Percentiles rank a stretch among this genome's conserved stretches.
Evolutionary conservation across 35 echinoderm and acorn worm species (phyloP).

Genomic region (Lytechinus variegatus): DNA sequence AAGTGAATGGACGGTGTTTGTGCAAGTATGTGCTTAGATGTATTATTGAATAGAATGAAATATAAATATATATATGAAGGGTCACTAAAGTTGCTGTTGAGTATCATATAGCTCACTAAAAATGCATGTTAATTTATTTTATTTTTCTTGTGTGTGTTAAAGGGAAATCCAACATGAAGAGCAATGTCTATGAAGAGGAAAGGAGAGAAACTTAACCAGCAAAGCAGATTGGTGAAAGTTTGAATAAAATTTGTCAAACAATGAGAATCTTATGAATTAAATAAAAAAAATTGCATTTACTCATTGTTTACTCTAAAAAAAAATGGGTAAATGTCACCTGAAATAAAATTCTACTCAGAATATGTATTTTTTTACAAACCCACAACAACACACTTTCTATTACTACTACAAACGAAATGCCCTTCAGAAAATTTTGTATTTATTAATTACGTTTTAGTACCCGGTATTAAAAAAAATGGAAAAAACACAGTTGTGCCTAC

Average conservation of each 20-base stretch:
- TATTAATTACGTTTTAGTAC: too few relatives aligned
- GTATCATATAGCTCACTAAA: neutral
- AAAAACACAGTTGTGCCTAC: too few relatives aligned
- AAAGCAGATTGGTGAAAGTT: neutral
- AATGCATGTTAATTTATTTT: neutral
- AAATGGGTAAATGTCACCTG: too few relatives aligned
- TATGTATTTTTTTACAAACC: too few relatives aligned
- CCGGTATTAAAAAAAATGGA: too few relatives aligned
- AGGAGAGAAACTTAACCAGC: neutral
- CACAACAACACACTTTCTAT: too few relatives aligned
- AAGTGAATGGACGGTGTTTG: neutral
- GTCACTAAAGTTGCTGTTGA: neutral
- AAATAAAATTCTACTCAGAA: too few relatives aligned
- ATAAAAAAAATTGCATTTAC: too few relatives aligned
- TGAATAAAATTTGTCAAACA: neutral
- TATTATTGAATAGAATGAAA: neutral
- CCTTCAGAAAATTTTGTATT: too few relatives aligned
- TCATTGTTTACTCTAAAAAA: too few relatives aligned
- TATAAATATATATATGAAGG: neutral
- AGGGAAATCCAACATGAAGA: neutral
- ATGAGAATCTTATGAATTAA: neutral
- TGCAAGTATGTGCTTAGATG: neutral
- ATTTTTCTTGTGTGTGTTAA: neutral
- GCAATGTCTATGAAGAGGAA: neutral
- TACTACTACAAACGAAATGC: too few relatives aligned